Evolutionary conservation across 1,140 invertebrate genomes (phyloP), one percentile per base, ranked within the genome.

Genomic region (Zeugodacus cucurbitae): DNA sequence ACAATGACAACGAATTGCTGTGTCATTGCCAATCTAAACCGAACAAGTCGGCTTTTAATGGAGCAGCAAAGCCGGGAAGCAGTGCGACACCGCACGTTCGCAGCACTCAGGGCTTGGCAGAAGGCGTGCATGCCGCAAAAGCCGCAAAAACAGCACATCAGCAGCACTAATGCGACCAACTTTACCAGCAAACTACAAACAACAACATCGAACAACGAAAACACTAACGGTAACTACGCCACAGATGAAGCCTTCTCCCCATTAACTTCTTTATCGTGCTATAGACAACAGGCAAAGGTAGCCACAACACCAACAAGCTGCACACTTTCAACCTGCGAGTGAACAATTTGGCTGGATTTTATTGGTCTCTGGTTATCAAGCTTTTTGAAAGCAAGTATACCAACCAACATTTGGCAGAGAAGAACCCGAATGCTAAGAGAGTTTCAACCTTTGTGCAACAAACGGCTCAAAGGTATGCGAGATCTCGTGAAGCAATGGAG

Each of bases 11-110:
- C n/a, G 20, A 48, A 82, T 48, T 82, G 37, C 74, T 48, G n/a
- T 82, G 74, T 82, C 74, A 26, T 82, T 82, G n/a, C 41, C 74
- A 82, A 29, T 82, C 74, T 82, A 74, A 48, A 44, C 74, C n/a
- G 3, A 44, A 26, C 20, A 82, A 48, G 41, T n/a, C n/a, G 44
- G n/a, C 8, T 82, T 82, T 82, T 48, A 82, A 48, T 82, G 41
- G 34, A 82, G 10, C 44, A 10, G 74, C 3, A 26, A 54, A 26
- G 26, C n/a, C 14, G 22, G 8, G 11, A 82, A 17, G n/a, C 48
- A 4, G 17, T 78, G 74, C 22, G 41, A 78, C 6, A 78, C n/a
- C 41, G 17, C 67, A 32, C 14, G 1, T 37, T 41, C 17, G 6
- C 20, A 41, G 74, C 29, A 17, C 22, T 14, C 29, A 11, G 64